Evolutionary conservation across 2,888 invertebrate species (phyloP).

Genomic region (Psococerastis gibbosa): DNA sequence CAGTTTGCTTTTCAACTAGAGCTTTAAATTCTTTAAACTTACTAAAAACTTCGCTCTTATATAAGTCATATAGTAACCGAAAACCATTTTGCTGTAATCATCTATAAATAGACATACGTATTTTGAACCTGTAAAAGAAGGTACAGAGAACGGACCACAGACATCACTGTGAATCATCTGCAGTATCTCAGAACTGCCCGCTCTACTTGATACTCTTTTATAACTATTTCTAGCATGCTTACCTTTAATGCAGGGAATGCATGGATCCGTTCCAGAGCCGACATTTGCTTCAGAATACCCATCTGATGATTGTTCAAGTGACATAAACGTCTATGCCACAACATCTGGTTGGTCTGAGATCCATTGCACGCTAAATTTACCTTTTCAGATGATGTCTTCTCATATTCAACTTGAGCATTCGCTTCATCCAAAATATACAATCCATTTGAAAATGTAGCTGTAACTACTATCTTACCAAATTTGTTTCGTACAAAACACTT

Average conservation of each 20-base stretch:
- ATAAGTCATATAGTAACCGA: conserved; percentile 18
- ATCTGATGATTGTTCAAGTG: conserved; percentile 16
- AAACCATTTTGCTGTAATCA: conserved; percentile 19
- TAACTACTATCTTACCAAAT: too few relatives aligned
- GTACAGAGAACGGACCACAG: conserved; percentile 22
- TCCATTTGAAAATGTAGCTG: too few relatives aligned
- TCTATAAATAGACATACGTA: conserved; percentile 24
- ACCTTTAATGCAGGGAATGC: conserved; percentile 18
- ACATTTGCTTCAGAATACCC: conserved; percentile 14
- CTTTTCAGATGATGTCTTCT: background rate
- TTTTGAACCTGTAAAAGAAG: conserved; percentile 21
- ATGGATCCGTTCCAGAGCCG: conserved; percentile 10
- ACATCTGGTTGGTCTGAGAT: conserved; percentile 14
- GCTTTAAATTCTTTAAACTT: conserved; percentile 17
- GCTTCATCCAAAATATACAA: background rate
- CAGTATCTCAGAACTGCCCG: conserved; percentile 17
- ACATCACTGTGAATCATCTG: conserved; percentile 23
- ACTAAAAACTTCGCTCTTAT: conserved; percentile 16
- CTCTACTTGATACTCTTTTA: conserved; percentile 9
- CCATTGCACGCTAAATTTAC: background rate
- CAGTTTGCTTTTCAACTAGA: conserved; percentile 17
- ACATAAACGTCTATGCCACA: conserved; percentile 19
- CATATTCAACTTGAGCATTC: background rate
- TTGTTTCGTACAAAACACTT: too few relatives aligned
- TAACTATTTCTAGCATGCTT: conserved; percentile 18